These are phyloP conservation scores for Homarus gammarus DNA, from an alignment of 2,888 invertebrate genomes.

Conservation along the genomic window DNA sequence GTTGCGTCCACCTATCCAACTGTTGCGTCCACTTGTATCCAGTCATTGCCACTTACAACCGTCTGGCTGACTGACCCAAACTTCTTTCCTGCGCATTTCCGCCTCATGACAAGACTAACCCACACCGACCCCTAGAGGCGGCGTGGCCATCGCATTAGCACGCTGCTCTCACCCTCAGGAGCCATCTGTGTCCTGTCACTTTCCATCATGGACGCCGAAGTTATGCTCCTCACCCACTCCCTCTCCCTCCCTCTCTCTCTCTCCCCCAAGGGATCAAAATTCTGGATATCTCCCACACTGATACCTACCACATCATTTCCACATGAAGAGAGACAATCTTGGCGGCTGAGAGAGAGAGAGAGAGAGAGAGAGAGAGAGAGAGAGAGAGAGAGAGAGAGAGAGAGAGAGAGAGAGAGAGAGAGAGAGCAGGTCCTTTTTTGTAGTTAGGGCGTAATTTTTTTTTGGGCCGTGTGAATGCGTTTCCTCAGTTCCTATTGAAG, in stretches of 20 bases:
- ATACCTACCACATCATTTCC: slow-evolving; percentile 30
- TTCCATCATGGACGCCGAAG: slow-evolving; percentile 13
- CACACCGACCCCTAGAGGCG: background rate
- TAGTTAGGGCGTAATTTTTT: background rate
- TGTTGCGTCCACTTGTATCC: background rate
- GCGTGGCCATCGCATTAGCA: background rate
- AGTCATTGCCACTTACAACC: background rate
- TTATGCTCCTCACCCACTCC: too few relatives aligned
- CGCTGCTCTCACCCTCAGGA: background rate
- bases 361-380: background rate
- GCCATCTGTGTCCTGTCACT: background rate
- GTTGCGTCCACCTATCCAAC: background rate
- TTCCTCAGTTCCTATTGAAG: background rate
- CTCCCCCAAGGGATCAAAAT: slow-evolving; percentile 3
- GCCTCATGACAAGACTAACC: background rate
- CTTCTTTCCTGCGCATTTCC: background rate
- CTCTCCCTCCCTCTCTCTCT: too few relatives aligned
- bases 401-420: background rate
- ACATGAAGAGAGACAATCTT: slow-evolving; percentile 26
- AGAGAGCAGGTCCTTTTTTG: background rate
- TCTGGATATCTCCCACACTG: slow-evolving; percentile 23
- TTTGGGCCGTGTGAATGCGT: background rate
- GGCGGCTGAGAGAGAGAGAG: background rate
- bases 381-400: background rate
- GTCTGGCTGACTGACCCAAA: background rate